Evolutionary conservation across 2,797 vertebrate genomes (phyloP).

Genomic region (Momotus momota): DNA sequence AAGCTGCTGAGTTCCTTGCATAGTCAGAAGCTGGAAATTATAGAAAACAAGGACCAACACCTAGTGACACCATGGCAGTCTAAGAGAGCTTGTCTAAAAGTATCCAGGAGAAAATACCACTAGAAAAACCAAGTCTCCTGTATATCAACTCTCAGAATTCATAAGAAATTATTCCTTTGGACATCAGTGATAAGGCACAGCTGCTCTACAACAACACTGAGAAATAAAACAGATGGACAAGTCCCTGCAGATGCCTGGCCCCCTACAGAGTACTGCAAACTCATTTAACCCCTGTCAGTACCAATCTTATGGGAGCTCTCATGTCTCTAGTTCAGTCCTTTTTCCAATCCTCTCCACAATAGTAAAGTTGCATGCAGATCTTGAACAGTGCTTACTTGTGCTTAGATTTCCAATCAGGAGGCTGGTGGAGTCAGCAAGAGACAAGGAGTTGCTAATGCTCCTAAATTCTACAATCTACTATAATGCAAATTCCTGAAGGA

Average conservation of each 20-base stretch:
- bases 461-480: not conserved
- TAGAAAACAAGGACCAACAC: not conserved
- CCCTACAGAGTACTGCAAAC: not conserved
- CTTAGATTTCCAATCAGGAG: not conserved
- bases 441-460: not conserved
- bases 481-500: not conserved
- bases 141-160: not conserved
- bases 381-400: not conserved
- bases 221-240: not conserved
- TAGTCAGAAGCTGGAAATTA: not conserved
- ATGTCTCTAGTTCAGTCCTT: not conserved
- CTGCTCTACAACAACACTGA: not conserved
- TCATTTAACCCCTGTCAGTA: slow-evolving; percentile 14
- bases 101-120: not conserved
- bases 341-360: not conserved
- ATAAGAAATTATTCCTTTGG: not conserved
- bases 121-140: not conserved
- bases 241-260: not conserved
- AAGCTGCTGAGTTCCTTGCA: not conserved
- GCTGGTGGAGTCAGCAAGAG: not conserved
- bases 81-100: not conserved
- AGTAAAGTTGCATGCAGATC: not conserved
- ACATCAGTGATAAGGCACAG: not conserved
- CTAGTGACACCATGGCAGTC: not conserved
- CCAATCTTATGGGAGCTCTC: not conserved